phyloP scores from a whole-genome alignment of 2,888 invertebrate species.

The Mythimna albipuncta region DNA sequence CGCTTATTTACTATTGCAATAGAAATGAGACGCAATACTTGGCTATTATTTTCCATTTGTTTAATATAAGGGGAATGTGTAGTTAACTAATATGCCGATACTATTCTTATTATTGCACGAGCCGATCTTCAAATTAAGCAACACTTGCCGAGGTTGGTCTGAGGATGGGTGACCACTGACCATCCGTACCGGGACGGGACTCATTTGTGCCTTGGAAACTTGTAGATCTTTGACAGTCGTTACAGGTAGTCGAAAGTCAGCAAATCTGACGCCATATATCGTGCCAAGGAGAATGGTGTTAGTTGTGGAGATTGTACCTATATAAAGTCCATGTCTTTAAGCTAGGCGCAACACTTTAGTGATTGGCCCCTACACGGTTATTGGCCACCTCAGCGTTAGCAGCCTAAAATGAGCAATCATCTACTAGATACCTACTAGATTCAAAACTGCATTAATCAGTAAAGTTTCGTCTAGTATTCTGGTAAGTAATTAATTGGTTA shows the following conservation, averaged over 20 bases:
- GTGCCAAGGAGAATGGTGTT: too few relatives aligned
- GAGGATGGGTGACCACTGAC: neutral
- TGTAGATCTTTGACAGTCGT: neutral
- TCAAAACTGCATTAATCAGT: too few relatives aligned
- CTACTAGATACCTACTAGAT: too few relatives aligned
- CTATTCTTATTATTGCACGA: too few relatives aligned
- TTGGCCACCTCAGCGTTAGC: too few relatives aligned
- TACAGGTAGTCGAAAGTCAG: neutral
- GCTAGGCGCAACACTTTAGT: too few relatives aligned
- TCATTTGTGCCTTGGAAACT: neutral
- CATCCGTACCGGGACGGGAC: neutral
- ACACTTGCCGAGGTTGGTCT: neutral
- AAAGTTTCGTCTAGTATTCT: too few relatives aligned
- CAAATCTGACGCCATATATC: neutral
- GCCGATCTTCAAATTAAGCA: neutral
- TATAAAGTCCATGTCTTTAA: too few relatives aligned
- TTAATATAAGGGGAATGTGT: neutral
- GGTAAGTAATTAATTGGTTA: too few relatives aligned
- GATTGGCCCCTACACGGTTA: too few relatives aligned
- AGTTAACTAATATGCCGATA: neutral
- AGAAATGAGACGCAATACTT: conserved; percentile 5
- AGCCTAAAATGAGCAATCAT: too few relatives aligned
- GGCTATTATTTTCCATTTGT: neutral
- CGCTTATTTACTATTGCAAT: neutral
- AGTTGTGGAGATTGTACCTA: neutral